Conservation (phyloP, 1,140 invertebrate species). For the Melanaphis sacchari region DNA sequence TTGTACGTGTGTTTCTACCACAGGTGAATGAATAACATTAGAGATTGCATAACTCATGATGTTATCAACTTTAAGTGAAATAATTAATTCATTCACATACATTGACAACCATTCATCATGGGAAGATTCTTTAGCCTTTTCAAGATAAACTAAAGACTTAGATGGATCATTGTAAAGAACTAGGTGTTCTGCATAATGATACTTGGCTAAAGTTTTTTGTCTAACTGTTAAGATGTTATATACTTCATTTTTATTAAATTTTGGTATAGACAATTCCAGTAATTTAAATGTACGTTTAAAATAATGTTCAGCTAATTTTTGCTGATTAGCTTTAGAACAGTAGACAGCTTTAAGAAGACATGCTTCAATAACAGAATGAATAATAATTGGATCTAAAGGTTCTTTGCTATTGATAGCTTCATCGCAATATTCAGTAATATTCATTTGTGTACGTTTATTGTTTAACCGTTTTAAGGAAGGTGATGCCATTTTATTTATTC, state of each 20-base stretch:
- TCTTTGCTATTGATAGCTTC: neutral
- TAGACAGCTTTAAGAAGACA: constrained; percentile 52
- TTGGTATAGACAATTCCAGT: neutral
- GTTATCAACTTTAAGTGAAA: constrained; percentile 12
- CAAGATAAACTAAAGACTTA: constrained; percentile 22
- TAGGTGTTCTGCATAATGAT: constrained; percentile 38
- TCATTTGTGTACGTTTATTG: constrained; percentile 11
- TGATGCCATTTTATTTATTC: constrained; percentile 28
- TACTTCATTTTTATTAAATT: constrained; percentile 50
- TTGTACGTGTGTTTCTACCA: neutral
- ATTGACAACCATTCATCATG: constrained; percentile 29
- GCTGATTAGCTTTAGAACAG: constrained; percentile 26
- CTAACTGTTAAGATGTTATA: constrained; percentile 35
- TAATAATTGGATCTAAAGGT: constrained; percentile 4
- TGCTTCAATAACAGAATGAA: constrained; percentile 39
- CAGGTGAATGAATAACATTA: constrained; percentile 30
- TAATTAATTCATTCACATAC: neutral
- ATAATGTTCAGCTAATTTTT: constrained; percentile 28
- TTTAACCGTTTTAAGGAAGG: constrained; percentile 35
- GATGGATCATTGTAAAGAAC: constrained; percentile 8
- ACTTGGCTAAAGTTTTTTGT: constrained; percentile 28
- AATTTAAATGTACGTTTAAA: constrained; percentile 24
- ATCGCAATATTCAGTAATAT: constrained; percentile 26
- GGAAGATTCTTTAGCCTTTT: constrained; percentile 15
- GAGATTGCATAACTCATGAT: neutral